Evolutionary conservation across 2,113 vertebrate species (phyloP).

Genomic region (Ceyx margarethae): DNA sequence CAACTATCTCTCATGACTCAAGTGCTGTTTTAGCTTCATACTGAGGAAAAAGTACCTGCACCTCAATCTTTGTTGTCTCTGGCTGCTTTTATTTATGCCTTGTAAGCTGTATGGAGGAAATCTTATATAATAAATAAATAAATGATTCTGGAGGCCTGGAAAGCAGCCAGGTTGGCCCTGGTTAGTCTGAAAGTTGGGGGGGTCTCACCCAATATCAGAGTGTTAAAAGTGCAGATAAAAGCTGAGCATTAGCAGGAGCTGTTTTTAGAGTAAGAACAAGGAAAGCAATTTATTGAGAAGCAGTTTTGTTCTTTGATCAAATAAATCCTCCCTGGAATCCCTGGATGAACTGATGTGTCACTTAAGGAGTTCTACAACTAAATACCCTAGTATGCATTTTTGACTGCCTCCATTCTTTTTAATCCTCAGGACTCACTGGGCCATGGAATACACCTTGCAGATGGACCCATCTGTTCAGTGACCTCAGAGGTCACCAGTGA

Average conservation of each 20-base stretch:
- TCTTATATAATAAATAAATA: no score
- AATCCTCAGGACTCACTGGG: rapidly evolving
- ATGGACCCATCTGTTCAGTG: neutral
- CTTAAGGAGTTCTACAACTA: neutral
- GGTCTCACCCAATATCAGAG: rapidly evolving
- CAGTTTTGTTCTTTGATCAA: neutral
- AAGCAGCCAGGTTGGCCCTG: neutral
- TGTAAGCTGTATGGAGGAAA: rapidly evolving
- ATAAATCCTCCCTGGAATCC: neutral
- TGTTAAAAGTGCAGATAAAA: neutral
- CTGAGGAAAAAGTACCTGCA: neutral
- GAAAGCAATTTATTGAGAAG: neutral
- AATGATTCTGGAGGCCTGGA: neutral
- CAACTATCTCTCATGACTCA: rapidly evolving
- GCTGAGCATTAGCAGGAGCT: neutral
- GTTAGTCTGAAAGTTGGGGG: neutral
- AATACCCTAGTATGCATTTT: neutral
- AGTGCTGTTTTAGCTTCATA: neutral
- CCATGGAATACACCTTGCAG: neutral
- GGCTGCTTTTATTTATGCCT: neutral
- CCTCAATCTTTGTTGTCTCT: no score
- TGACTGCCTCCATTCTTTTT: neutral
- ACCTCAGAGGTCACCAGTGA: neutral
- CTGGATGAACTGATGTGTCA: neutral
- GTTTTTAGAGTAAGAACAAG: neutral